Percentiles rank a stretch among this genome's conserved stretches.
Conservation (phyloP, 2,797 vertebrate species). For the Enoplosus armatus region DNA sequence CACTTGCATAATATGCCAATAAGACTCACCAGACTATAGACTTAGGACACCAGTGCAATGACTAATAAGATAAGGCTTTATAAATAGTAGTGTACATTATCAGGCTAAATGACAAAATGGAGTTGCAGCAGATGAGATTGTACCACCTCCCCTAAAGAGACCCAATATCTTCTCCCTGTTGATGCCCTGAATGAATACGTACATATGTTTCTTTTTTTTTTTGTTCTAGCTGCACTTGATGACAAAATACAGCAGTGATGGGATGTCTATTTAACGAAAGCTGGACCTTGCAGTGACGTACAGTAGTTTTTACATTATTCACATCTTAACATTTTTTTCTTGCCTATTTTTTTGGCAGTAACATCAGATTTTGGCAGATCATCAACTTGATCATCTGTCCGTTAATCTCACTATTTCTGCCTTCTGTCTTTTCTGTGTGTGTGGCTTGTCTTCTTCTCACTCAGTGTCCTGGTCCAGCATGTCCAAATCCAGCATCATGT, state of each 20-base stretch:
- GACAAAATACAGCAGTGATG: neutral
- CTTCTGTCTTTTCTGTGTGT: neutral
- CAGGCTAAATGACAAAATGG: neutral
- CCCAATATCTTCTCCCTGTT: neutral
- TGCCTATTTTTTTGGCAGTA: neutral
- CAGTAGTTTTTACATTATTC: neutral
- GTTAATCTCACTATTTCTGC: neutral
- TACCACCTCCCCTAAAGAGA: neutral
- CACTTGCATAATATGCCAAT: neutral
- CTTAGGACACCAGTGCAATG: neutral
- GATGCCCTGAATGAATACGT: neutral
- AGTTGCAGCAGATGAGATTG: neutral
- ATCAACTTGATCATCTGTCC: too few relatives aligned
- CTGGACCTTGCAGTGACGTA: neutral
- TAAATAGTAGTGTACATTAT: neutral
- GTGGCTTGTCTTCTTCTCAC: neutral
- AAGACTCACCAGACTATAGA: neutral
- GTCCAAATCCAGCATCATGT: slow-evolving; percentile 12
- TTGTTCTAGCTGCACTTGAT: neutral
- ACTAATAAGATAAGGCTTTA: slow-evolving; percentile 1
- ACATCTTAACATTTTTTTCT: neutral
- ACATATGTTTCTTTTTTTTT: too few relatives aligned
- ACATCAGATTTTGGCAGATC: too few relatives aligned
- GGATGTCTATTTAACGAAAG: neutral
- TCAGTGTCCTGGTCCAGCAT: neutral